Conservation (phyloP, 2,113 vertebrate species). For the Benitochromis conjunctus region DNA sequence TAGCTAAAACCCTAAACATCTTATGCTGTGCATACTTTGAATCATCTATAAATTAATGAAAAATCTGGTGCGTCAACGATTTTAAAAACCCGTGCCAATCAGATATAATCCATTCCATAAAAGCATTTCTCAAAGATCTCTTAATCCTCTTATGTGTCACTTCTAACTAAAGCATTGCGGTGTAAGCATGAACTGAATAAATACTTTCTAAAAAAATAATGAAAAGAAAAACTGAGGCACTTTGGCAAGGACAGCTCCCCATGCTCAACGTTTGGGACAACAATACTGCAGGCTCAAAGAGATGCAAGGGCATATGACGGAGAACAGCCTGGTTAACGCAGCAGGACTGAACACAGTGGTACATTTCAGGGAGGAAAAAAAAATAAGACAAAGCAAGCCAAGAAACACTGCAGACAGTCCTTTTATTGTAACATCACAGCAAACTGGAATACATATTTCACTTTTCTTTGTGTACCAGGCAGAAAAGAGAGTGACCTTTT, state of each 20-base stretch:
- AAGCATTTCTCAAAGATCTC: slow-evolving; percentile 7
- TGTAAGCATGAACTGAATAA: slow-evolving; percentile 17
- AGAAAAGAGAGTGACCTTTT: slow-evolving; percentile 38
- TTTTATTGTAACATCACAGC: slow-evolving; percentile 13
- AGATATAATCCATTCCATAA: slow-evolving; percentile 30
- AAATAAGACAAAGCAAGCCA: neutral
- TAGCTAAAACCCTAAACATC: neutral
- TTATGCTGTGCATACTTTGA: neutral
- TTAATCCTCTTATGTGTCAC: slow-evolving; percentile 41
- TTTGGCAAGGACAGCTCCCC: slow-evolving; percentile 9
- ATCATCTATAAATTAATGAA: neutral
- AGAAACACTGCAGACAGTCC: neutral
- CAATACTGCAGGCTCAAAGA: neutral
- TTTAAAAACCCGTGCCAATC: slow-evolving; percentile 20
- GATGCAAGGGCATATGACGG: slow-evolving; percentile 18
- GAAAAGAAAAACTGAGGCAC: neutral
- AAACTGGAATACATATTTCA: neutral
- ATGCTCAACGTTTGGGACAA: neutral
- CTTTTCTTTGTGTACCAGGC: neutral
- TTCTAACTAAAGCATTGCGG: slow-evolving; percentile 27
- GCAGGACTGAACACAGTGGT: slow-evolving; percentile 8
- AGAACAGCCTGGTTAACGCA: slow-evolving; percentile 9
- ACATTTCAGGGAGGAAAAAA: neutral
- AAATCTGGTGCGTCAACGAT: neutral
- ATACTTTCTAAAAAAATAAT: neutral